Evolutionary conservation across 2,888 invertebrate genomes (phyloP), one percentile per base, ranked within the genome.

Genomic region (Helicoverpa assulta): DNA sequence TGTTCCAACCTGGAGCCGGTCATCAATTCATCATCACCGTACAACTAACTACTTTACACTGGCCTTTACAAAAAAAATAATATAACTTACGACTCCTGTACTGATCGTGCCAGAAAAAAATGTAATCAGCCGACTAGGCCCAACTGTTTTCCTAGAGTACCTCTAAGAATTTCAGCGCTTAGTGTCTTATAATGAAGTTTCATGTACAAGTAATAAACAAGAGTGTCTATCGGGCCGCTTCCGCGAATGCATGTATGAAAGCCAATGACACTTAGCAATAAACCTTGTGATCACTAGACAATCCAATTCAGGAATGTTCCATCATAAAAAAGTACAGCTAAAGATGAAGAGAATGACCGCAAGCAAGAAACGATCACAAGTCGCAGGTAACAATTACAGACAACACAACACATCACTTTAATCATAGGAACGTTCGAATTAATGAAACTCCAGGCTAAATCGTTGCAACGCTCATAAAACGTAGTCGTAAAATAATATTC

Each of bases 391-490:
- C 65, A 71, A 81, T 77, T 80, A 81, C 47, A 80, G 14, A 59
- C 29, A 62, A 52, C 50, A 75, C 57, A 58, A 67, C 68, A 55
- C 55, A 72, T 70, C 52, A 66, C 72, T 72, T 71, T 75, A 79
- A 84, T 77, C 69, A 81, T 80, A 78, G 75, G 72, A 78, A 81
- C 75, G 66, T 79, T 72, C 54, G 57, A 70, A 75, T 67, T 76
- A 80, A 84, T 83, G 80, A 73, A 84, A 74, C 76, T 74, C 71
- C 69, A 59, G 40, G 67, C 67, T 73, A 78, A 77, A 81, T 72
- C 67, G 78, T 78, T 82, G 77, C 78, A 81, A 78, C 79, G 70
- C 63, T 78, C 75, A 84, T 84, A 83, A 80, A 85, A 78, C 62
- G 73, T 56, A 69, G 63, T 80, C 85, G 68, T 84, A 84, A 84